Evolutionary conservation across 2,797 vertebrate genomes (phyloP).

Genomic region (Catostomus latipinnis): DNA sequence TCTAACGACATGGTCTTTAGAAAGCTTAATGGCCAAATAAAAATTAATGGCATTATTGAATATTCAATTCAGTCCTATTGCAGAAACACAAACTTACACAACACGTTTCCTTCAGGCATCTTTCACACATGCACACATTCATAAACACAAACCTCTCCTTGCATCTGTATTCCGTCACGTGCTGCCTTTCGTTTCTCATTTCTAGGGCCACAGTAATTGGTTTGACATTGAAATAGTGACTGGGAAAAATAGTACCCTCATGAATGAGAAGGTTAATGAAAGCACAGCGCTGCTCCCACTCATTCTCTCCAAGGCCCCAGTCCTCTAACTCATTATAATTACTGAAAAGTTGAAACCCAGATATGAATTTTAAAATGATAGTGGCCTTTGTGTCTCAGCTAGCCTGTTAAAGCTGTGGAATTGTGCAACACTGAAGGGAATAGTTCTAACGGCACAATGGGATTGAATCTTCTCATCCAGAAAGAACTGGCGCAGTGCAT

Average conservation of each 20-base stretch:
- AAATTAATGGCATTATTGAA: too few relatives aligned
- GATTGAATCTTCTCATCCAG: conserved; percentile 39
- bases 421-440: conserved; percentile 13
- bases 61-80: neutral
- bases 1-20: too few relatives aligned
- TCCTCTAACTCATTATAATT: conserved; percentile 13
- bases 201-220: conserved; percentile 16
- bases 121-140: conserved; percentile 8
- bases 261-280: conserved; percentile 31
- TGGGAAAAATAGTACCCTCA: neutral
- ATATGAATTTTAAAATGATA: conserved; percentile 3
- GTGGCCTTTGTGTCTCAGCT: conserved; percentile 19
- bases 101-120: conserved; percentile 13
- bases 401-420: conserved; percentile 23
- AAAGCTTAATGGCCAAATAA: too few relatives aligned
- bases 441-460: conserved; percentile 23
- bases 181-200: conserved; percentile 12
- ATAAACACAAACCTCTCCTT: conserved; percentile 7
- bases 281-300: neutral
- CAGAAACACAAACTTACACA: conserved; percentile 22
- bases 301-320: neutral
- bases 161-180: conserved; percentile 11
- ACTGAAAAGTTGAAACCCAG: neutral
- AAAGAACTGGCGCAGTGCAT: conserved; percentile 19
- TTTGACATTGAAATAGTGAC: conserved; percentile 32